These are phyloP conservation scores for Falco biarmicus DNA, from an alignment of 2,797 vertebrate species.

Conservation along the genomic window DNA sequence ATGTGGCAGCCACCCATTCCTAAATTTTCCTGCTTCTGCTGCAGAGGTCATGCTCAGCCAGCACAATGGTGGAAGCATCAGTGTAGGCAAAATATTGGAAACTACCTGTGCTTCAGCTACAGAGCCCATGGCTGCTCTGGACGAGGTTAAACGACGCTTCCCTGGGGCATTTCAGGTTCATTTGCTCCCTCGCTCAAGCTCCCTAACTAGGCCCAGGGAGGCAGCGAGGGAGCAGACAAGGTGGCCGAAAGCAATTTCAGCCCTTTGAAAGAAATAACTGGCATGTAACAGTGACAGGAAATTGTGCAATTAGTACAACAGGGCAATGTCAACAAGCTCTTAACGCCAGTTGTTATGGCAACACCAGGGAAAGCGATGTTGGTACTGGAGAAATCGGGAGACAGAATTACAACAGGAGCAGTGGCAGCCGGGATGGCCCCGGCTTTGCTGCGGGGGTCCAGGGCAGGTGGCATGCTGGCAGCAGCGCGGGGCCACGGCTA, in stretches of 20 bases:
- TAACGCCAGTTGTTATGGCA: conserved; percentile 75
- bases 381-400: conserved; percentile 50
- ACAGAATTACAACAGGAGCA: not conserved
- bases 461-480: not conserved
- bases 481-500: not conserved
- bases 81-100: not conserved
- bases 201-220: conserved; percentile 59
- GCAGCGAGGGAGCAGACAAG: conserved; percentile 20
- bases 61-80: not conserved
- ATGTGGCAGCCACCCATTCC: fast-evolving
- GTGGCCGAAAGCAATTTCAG: conserved; percentile 69
- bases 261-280: conserved; percentile 69
- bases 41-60: not conserved
- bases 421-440: not conserved
- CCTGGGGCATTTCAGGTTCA: conserved; percentile 37
- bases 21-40: not conserved
- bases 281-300: conserved; percentile 65
- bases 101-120: not conserved
- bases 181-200: conserved; percentile 32
- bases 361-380: conserved; percentile 53
- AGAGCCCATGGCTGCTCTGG: not conserved
- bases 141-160: conserved; percentile 28
- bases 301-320: conserved; percentile 75
- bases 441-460: not conserved
- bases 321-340: conserved; percentile 76